phyloP scores from a whole-genome alignment of 2,797 vertebrate species.

The Lepilemur septentrionalis region DNA sequence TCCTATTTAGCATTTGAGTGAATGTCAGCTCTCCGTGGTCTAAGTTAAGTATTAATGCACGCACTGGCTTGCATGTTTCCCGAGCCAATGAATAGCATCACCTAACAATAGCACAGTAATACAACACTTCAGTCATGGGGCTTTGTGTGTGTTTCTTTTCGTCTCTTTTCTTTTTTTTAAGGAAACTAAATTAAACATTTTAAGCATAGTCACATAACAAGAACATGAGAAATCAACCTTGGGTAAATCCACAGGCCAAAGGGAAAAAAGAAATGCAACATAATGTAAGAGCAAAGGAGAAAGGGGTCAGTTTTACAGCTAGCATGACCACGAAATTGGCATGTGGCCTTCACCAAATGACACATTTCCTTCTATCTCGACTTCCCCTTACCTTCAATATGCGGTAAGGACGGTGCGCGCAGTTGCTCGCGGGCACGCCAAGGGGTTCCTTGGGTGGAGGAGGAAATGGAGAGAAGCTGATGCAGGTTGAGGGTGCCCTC shows the following conservation, averaged over 20 bases:
- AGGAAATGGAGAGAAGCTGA: neutral
- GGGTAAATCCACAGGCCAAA: neutral
- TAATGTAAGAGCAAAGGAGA: neutral
- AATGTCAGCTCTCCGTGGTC: conserved; percentile 44
- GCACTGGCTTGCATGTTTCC: conserved; percentile 47
- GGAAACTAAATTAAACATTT: conserved; percentile 57
- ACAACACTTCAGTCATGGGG: conserved; percentile 57
- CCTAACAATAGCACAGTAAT: conserved; percentile 61
- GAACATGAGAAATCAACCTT: conserved; percentile 13
- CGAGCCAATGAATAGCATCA: conserved; percentile 61
- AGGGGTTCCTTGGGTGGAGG: neutral
- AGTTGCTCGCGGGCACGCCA: neutral
- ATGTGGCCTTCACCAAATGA: neutral
- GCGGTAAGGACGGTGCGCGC: neutral
- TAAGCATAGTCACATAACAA: conserved; percentile 35
- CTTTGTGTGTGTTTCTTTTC: neutral
- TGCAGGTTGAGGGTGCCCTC: neutral
- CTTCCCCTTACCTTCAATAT: neutral
- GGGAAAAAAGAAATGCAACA: neutral
- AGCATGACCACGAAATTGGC: neutral
- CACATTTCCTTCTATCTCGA: neutral
- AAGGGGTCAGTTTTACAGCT: neutral
- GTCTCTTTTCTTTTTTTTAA: neutral
- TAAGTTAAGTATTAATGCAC: conserved; percentile 44
- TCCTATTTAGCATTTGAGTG: conserved; percentile 37